Percentiles rank a stretch among this genome's conserved stretches.
These are phyloP conservation scores for Subacronicta megacephala DNA, from an alignment of 2,888 invertebrate species.

Conservation along the genomic window DNA sequence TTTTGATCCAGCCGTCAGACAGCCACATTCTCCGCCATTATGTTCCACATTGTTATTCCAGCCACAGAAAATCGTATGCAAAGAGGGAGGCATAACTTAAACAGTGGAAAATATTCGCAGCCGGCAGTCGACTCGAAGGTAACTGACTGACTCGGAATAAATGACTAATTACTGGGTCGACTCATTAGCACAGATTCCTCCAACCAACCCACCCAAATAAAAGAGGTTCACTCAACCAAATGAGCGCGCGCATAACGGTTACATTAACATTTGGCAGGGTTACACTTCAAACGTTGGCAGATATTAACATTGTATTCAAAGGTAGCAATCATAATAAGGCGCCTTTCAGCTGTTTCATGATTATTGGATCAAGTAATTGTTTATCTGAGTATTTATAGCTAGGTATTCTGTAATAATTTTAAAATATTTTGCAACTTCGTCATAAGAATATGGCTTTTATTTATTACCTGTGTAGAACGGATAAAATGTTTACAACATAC, in stretches of 20 bases:
- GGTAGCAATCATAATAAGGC: constrained; percentile 32
- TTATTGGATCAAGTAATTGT: constrained; percentile 2
- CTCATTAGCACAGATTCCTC: constrained; percentile 61
- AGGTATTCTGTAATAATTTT: too few relatives aligned
- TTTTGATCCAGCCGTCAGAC: constrained; percentile 10
- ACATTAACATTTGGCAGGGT: constrained; percentile 40
- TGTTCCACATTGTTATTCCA: constrained; percentile 44
- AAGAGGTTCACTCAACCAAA: constrained; percentile 46
- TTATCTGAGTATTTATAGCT: not conserved
- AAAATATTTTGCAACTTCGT: too few relatives aligned
- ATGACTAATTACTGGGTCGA: constrained; percentile 61
- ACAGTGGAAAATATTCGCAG: constrained; percentile 50
- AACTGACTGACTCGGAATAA: constrained; percentile 60
- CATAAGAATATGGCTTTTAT: too few relatives aligned
- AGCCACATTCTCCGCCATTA: constrained; percentile 18
- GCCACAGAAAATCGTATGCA: constrained; percentile 46
- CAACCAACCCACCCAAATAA: constrained; percentile 47
- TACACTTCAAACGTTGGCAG: constrained; percentile 41
- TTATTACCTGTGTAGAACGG: too few relatives aligned
- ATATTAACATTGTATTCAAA: constrained; percentile 44
- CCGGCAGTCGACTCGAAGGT: constrained; percentile 46
- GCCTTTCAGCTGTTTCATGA: constrained; percentile 24
- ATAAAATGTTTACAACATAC: too few relatives aligned
- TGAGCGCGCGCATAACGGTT: constrained; percentile 25
- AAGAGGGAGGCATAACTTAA: constrained; percentile 49